phyloP scores from a whole-genome alignment of 2,888 invertebrate genomes.

The Acanthosepion esculentum region DNA sequence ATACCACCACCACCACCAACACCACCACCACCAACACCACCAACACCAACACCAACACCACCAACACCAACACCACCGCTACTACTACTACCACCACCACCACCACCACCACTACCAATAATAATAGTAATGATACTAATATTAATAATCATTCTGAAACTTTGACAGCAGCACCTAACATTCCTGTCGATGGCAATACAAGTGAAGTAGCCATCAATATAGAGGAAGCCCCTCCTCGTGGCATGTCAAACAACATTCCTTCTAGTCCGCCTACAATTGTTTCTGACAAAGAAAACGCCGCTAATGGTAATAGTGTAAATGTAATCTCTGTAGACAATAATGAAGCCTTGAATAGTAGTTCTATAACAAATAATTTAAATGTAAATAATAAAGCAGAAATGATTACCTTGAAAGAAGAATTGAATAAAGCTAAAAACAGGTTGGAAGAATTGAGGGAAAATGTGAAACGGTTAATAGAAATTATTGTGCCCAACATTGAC shows the following conservation, averaged over 20 bases:
- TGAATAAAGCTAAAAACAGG: constrained; percentile 50
- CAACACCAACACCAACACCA: not conserved
- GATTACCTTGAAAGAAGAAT: constrained; percentile 8
- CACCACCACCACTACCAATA: not conserved
- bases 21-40: too few relatives aligned
- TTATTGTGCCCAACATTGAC: constrained; percentile 65
- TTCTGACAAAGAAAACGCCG: too few relatives aligned
- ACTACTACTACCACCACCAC: not conserved
- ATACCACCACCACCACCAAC: not conserved
- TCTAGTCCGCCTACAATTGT: too few relatives aligned
- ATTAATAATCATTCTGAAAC: not conserved
- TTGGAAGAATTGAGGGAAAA: constrained; percentile 58
- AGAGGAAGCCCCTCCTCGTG: not conserved
- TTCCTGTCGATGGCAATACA: not conserved
- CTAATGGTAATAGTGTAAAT: too few relatives aligned
- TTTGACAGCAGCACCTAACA: not conserved
- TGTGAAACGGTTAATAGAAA: constrained; percentile 57
- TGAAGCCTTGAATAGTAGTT: not conserved
- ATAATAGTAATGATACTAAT: not conserved
- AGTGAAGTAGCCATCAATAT: constrained; percentile 50
- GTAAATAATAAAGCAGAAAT: not conserved
- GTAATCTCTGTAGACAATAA: not conserved
- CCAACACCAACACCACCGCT: not conserved
- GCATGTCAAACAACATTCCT: too few relatives aligned
- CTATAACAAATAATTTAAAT: not conserved